phyloP scores from a whole-genome alignment of 2,888 invertebrate genomes.

The Euphydryas editha region DNA sequence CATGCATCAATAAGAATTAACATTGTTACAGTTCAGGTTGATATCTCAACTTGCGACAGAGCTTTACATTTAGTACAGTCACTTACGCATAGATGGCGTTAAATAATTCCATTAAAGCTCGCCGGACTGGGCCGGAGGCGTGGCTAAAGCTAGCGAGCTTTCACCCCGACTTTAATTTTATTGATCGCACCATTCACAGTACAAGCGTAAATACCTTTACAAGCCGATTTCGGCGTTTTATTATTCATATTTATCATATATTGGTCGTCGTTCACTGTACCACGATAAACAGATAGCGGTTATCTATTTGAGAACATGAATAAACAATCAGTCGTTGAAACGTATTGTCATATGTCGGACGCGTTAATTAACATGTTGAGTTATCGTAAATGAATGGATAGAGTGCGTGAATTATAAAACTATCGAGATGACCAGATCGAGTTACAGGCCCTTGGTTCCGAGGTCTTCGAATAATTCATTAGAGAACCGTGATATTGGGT shows the following conservation, averaged over 20 bases:
- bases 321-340: conserved; percentile 65
- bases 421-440: conserved; percentile 71
- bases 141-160: conserved; percentile 64
- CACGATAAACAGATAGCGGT: conserved; percentile 56
- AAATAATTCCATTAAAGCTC: conserved; percentile 50
- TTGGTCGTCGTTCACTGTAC: conserved; percentile 47
- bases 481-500: conserved; percentile 71
- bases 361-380: conserved; percentile 46
- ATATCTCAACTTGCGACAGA: not conserved
- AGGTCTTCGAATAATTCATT: conserved; percentile 71
- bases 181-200: conserved; percentile 64
- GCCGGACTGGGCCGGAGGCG: conserved; percentile 58
- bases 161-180: conserved; percentile 68
- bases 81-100: conserved; percentile 62
- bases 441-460: conserved; percentile 75
- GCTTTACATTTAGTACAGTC: conserved; percentile 11
- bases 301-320: conserved; percentile 47
- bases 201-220: conserved; percentile 59
- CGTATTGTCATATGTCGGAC: conserved; percentile 55
- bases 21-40: not conserved
- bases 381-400: conserved; percentile 32
- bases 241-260: conserved; percentile 44
- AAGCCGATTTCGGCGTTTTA: conserved; percentile 56
- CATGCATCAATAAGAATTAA: too few species aligned
- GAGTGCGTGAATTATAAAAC: conserved; percentile 27